Conservation (phyloP, 2,888 invertebrate genomes). For the Ctenicera cuprea region DNA sequence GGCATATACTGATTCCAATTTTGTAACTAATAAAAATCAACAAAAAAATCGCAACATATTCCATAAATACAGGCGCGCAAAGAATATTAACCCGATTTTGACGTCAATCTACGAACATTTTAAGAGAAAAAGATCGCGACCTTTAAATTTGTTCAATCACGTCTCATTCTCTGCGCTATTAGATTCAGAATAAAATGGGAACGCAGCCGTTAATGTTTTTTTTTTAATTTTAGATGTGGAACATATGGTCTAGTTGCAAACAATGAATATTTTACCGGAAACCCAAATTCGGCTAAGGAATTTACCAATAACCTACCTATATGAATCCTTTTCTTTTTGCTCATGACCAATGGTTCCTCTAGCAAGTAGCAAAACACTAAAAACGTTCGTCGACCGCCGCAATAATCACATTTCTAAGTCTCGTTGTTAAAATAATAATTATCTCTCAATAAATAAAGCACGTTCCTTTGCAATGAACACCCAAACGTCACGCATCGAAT, state of each 20-base stretch:
- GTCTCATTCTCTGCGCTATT: not conserved
- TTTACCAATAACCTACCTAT: too few relatives aligned
- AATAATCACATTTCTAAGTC: too few relatives aligned
- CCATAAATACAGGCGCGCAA: not conserved
- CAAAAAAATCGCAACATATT: not conserved
- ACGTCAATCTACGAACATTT: conserved; percentile 11
- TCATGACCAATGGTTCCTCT: too few relatives aligned
- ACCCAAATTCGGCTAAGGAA: too few relatives aligned
- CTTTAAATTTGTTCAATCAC: conserved; percentile 16
- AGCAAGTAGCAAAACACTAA: too few relatives aligned
- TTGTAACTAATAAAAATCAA: too few relatives aligned
- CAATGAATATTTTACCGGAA: too few relatives aligned
- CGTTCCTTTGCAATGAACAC: not conserved
- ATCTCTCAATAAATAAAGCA: not conserved
- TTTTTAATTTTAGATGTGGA: too few relatives aligned
- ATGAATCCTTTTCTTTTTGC: too few relatives aligned
- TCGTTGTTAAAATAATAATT: not conserved
- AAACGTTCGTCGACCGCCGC: too few relatives aligned
- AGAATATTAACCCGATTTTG: conserved; percentile 23
- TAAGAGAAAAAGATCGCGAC: not conserved
- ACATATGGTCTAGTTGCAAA: too few relatives aligned
- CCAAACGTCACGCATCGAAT: not conserved
- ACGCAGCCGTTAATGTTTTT: not conserved
- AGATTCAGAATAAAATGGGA: not conserved
- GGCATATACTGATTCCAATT: too few relatives aligned